Percentiles rank a stretch among this genome's conserved stretches.
Conservation (phyloP, 1,140 invertebrate species). For the Brachionus asplanchnoidis region DNA sequence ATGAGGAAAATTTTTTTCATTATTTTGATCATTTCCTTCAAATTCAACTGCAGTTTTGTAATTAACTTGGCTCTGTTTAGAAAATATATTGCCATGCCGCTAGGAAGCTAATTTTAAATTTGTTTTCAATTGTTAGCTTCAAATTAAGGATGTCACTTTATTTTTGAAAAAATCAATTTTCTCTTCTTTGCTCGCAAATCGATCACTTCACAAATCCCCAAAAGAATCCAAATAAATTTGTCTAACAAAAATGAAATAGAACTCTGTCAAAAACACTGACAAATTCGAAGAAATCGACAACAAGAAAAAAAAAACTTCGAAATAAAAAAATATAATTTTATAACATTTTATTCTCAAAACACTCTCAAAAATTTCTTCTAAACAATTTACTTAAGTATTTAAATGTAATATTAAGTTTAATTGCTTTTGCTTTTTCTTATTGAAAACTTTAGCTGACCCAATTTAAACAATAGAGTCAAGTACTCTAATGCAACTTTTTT, state of each 20-base stretch:
- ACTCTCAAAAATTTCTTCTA: neutral
- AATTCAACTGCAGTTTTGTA: neutral
- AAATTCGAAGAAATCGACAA: neutral
- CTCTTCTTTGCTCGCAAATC: neutral
- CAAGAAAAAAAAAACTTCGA: neutral
- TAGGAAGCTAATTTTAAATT: neutral
- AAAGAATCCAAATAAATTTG: neutral
- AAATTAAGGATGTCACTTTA: conserved; percentile 2
- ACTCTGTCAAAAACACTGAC: neutral
- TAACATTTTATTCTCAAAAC: neutral
- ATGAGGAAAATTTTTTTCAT: neutral
- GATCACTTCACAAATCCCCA: neutral
- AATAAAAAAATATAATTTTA: neutral
- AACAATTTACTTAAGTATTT: conserved; percentile 5
- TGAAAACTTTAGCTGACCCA: neutral
- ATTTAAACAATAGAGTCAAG: neutral
- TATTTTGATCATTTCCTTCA: neutral
- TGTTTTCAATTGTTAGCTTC: neutral
- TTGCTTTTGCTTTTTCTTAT: neutral
- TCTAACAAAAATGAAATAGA: neutral
- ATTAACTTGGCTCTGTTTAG: neutral
- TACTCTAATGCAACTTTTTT: neutral
- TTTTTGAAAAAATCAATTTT: neutral
- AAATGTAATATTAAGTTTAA: conserved; percentile 6
- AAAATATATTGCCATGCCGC: neutral